Conservation (phyloP, 2,113 vertebrate species). For the Ptyas mucosa region DNA sequence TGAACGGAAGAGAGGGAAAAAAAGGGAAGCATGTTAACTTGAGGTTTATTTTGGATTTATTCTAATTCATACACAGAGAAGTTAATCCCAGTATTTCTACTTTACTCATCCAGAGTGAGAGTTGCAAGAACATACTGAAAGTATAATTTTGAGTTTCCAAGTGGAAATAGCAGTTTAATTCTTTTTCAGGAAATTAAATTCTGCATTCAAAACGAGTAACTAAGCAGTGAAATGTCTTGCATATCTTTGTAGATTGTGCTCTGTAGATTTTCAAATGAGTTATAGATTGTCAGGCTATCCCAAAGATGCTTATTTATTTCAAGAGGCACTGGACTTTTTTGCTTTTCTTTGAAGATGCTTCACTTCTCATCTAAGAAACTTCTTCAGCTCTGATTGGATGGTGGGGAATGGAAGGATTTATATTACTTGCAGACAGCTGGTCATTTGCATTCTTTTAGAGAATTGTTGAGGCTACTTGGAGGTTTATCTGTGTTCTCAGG, state of each 20-base stretch:
- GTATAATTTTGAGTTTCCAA: not conserved
- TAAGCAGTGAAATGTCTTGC: not conserved
- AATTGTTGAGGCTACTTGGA: too few relatives aligned
- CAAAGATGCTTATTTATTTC: too few relatives aligned
- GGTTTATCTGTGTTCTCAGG: too few relatives aligned
- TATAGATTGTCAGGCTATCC: conserved; percentile 12
- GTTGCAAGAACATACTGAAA: not conserved
- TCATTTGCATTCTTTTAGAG: too few relatives aligned
- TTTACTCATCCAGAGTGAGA: not conserved
- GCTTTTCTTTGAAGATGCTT: too few relatives aligned
- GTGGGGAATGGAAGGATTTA: too few relatives aligned
- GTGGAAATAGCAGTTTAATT: not conserved
- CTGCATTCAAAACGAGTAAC: not conserved
- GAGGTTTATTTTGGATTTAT: not conserved
- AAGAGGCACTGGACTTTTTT: not conserved
- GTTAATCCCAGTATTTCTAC: not conserved
- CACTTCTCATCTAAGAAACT: too few relatives aligned
- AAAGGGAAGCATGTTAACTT: not conserved
- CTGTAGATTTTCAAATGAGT: not conserved
- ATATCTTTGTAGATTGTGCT: not conserved
- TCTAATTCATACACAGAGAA: not conserved
- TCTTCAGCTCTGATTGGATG: too few relatives aligned
- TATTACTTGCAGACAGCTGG: too few relatives aligned
- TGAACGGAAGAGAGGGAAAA: not conserved
- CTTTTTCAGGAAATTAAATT: not conserved